Base-by-base conservation (phyloP, 30 jellyfish, hydroid and myxozoan genomes). In the Rhopilema esculentum region DNA sequence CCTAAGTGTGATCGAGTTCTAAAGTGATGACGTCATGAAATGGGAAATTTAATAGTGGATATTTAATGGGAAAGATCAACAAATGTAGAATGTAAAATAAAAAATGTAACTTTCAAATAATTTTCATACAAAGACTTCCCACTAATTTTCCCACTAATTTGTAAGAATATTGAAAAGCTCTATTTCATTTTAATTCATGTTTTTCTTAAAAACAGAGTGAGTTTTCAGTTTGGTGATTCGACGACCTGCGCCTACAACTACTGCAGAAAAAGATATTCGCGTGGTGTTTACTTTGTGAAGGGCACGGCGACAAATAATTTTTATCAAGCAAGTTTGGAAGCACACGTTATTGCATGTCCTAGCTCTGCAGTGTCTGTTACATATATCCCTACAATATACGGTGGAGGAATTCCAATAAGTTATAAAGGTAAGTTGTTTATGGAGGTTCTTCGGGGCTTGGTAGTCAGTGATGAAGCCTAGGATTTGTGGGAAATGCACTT, bases 191-290 rank as follows among this genome's bases (percentile, higher is more conserved):
- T 72, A 2, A 6, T 31, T 31, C 71, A 2, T 40, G 12, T 40
- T 40, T 40, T 12, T 6, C 12, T 52, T 22, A 18, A 21, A 20
- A n/a, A 25, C 74, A 82, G 91, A 25, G 84, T 69, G 17, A 28
- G 62, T 48, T 82, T 82, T 69, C 31, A 61, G 27, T 82, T 82
- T 57, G 91, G 91, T 4, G 91, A 82, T 24, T 23, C 85, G 40
- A 66, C 85, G 8, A 68, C 66, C 1, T 82, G 91, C 80, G 18
- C 26, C 25, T 22, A 68, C 66, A 82, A 82, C 84, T 82, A 67
- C 84, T 82, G 91, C 78, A 82, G 82, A 33, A 82, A 69, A 78
- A 69, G 72, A 50, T 82, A 28, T 78, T 19, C 91, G 27, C 64
- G 91, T 24, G 91, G 91, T 22, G 33, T 82, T 19, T 82, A 68